Percentiles rank a stretch among this genome's conserved stretches.
Conservation (phyloP, 53 echinoderm and acorn worm genomes). For the Mesocentrotus franciscanus region DNA sequence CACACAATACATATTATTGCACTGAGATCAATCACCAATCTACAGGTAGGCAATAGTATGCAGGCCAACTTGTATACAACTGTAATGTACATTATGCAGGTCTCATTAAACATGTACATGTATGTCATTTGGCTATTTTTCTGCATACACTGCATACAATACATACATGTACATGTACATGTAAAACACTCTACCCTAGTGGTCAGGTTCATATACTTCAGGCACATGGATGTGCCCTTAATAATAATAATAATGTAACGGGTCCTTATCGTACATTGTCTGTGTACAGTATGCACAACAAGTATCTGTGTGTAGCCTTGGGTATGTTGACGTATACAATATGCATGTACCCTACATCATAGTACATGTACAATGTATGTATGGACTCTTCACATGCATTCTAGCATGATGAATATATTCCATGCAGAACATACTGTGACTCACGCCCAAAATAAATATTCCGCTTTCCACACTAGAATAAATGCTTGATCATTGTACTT, state of each 20-base stretch:
- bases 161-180: background rate
- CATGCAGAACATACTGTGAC: background rate
- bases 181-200: background rate
- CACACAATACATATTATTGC: too few relatives aligned
- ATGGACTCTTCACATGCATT: background rate
- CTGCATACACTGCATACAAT: background rate
- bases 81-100: too few relatives aligned
- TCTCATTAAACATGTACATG: too few relatives aligned
- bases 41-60: too few relatives aligned
- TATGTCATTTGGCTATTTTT: too few relatives aligned
- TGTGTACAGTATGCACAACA: background rate
- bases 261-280: background rate
- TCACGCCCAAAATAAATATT: background rate
- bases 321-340: background rate
- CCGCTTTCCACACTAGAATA: background rate
- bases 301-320: background rate
- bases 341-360: background rate
- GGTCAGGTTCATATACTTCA: too few relatives aligned
- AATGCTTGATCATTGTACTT: too few relatives aligned
- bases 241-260: too few relatives aligned
- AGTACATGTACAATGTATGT: background rate
- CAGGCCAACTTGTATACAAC: too few relatives aligned
- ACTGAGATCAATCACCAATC: too few relatives aligned
- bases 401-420: background rate
- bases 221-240: background rate